Evolutionary conservation across 2,888 invertebrate genomes (phyloP).

Genomic region (Cosmopolites sordidus): DNA sequence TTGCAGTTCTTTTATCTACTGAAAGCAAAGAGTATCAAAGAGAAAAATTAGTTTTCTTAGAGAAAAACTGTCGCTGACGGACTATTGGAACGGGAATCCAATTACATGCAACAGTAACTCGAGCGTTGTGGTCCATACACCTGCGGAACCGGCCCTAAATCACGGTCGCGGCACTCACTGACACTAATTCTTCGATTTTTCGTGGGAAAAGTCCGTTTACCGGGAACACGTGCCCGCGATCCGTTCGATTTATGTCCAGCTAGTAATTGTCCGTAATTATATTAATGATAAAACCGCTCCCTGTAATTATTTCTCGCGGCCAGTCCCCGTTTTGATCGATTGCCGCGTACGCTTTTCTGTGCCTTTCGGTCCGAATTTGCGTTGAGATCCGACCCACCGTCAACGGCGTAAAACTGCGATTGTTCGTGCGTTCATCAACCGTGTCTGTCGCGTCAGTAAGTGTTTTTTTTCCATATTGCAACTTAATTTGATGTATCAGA

Average conservation of each 20-base stretch:
- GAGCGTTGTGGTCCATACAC: slow-evolving; percentile 15
- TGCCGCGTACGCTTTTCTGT: not conserved
- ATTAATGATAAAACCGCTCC: slow-evolving; percentile 22
- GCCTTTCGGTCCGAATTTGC: not conserved
- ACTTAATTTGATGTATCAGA: too few species aligned
- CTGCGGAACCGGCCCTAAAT: not conserved
- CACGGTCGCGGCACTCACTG: not conserved
- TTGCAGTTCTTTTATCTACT: too few species aligned
- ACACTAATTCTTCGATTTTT: slow-evolving; percentile 3
- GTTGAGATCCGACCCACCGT: too few species aligned
- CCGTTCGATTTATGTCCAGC: slow-evolving; percentile 20
- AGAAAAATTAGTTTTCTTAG: too few species aligned
- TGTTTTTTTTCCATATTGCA: too few species aligned
- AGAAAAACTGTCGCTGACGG: too few species aligned
- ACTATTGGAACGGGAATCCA: not conserved
- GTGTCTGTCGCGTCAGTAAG: too few species aligned
- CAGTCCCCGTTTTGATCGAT: not conserved
- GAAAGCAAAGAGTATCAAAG: too few species aligned
- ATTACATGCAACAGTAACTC: slow-evolving; percentile 4
- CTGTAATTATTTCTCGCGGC: slow-evolving; percentile 11
- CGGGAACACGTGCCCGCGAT: slow-evolving; percentile 20
- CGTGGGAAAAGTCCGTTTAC: slow-evolving; percentile 5
- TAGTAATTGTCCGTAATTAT: slow-evolving; percentile 22
- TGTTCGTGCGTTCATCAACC: too few species aligned
- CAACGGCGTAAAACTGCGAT: too few species aligned